phyloP scores from a whole-genome alignment of 2,797 vertebrate genomes.

The Knipowitschia caucasica region DNA sequence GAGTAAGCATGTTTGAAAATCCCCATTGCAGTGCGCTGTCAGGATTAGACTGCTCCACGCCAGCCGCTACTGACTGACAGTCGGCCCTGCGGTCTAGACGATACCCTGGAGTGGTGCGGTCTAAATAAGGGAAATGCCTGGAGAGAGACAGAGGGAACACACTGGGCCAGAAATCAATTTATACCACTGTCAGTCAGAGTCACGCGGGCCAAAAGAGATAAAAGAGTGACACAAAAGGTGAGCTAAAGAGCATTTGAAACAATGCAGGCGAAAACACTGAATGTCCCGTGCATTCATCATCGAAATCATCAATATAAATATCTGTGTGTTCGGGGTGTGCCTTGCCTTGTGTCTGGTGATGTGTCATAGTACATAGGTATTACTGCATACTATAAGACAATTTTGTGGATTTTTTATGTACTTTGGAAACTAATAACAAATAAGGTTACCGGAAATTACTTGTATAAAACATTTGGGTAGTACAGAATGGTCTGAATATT shows the following conservation, averaged over 20 bases:
- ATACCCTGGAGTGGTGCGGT: slow-evolving; percentile 67
- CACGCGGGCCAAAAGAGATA: slow-evolving; percentile 40
- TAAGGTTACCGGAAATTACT: too few relatives aligned
- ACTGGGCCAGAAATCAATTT: slow-evolving; percentile 73
- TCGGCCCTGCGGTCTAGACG: slow-evolving; percentile 63
- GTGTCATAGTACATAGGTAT: too few relatives aligned
- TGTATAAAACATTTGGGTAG: too few relatives aligned
- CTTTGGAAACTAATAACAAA: too few relatives aligned
- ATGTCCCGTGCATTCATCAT: too few relatives aligned
- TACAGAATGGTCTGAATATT: too few relatives aligned
- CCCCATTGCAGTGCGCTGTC: slow-evolving; percentile 68
- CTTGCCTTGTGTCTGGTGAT: too few relatives aligned
- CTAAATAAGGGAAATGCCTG: slow-evolving; percentile 71
- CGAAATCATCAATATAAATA: too few relatives aligned
- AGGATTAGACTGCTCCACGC: slow-evolving; percentile 67
- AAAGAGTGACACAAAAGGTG: slow-evolving; percentile 9
- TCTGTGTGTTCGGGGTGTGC: too few relatives aligned
- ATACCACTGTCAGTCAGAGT: slow-evolving; percentile 68
- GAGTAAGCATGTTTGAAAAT: slow-evolving; percentile 57
- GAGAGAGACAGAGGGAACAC: slow-evolving; percentile 67
- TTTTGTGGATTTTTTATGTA: too few relatives aligned
- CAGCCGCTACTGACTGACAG: slow-evolving; percentile 64
- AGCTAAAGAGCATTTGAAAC: slow-evolving; percentile 29
- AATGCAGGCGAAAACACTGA: background rate
- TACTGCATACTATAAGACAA: too few relatives aligned